Evolutionary conservation across 1,140 invertebrate species (phyloP), one percentile per base, ranked within the genome.

Genomic region (Drosophila baimaii): DNA sequence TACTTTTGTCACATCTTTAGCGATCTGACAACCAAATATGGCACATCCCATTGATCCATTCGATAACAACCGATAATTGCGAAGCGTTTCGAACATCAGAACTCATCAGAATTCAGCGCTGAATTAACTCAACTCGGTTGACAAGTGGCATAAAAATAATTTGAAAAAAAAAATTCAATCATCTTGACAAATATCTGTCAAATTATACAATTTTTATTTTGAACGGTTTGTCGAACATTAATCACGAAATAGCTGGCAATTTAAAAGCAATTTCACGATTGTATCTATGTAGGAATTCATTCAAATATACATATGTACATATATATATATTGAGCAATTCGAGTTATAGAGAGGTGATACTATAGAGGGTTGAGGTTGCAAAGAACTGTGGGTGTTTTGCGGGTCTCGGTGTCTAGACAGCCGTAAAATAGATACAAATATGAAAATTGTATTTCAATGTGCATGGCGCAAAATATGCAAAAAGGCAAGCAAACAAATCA

Each of bases 401-500:
- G 29, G 64, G 46, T 54, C 49, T 41, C 25, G 39, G 33, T 39
- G 64, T 70, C 65, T 70, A 66, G 66, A 70, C 65, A 39, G 33
- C 65, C 39, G 55, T 69, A 70, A 56, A 70, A 70, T 46, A 31
- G 44, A 70, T 47, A 56, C 49, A 71, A 47, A 71, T 69, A 69
- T 68, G 31, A 70, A 69, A 70, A 68, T 69, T 57, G 25, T 71
- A 47, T 71, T 71, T 47, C 31, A 71, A 69, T 66, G 64, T 66
- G 63, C 63, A 59, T 19, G 63, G 55, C 54, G n/a, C 31, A 46
- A 59, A 35, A 59, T 52, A 69, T 69, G 61, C 61, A 66, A 52
- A 51, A 65, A 29, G 29, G 17, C 44, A 43, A 44, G 23, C 62
- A 66, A 66, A 66, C 37, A 70, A 54, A 62, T 46, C 41, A 62